Evolutionary conservation across 2,888 invertebrate genomes (phyloP).

Genomic region (Hyppa rectilinea): DNA sequence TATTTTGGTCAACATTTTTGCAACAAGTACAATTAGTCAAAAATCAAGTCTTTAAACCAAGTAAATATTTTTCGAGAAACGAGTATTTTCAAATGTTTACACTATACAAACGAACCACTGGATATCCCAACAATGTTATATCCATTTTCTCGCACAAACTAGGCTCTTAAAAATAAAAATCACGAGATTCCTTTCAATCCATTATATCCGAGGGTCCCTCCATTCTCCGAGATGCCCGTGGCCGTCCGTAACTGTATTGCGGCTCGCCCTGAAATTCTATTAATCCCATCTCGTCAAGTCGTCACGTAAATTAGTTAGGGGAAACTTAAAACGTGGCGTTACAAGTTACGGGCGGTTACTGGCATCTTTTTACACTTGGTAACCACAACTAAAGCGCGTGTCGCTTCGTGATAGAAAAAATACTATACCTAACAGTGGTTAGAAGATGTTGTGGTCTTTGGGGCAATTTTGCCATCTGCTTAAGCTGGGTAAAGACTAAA

Average conservation of each 20-base stretch:
- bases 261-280: slow-evolving; percentile 78
- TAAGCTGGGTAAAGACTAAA: too few species aligned
- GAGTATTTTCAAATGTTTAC: too few species aligned
- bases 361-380: too few species aligned
- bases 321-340: slow-evolving; percentile 72
- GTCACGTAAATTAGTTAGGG: slow-evolving; percentile 81
- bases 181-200: slow-evolving; percentile 41
- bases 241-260: slow-evolving; percentile 62
- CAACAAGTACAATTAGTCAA: neutral
- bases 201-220: slow-evolving; percentile 35
- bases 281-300: slow-evolving; percentile 81
- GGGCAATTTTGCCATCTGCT: neutral
- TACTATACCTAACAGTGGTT: too few species aligned
- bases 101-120: neutral
- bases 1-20: neutral
- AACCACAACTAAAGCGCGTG: too few species aligned
- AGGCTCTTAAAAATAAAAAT: slow-evolving; percentile 20
- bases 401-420: too few species aligned
- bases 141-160: neutral
- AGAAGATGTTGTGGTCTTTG: neutral
- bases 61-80: neutral
- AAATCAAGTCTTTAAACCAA: neutral
- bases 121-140: neutral
- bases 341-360: too few species aligned
- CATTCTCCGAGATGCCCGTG: slow-evolving; percentile 15